A percentile compares a stretch with the other conserved stretches of the same genome.
Evolutionary conservation across 2,113 vertebrate species (phyloP).

Genomic region (Shinisaurus crocodilurus): DNA sequence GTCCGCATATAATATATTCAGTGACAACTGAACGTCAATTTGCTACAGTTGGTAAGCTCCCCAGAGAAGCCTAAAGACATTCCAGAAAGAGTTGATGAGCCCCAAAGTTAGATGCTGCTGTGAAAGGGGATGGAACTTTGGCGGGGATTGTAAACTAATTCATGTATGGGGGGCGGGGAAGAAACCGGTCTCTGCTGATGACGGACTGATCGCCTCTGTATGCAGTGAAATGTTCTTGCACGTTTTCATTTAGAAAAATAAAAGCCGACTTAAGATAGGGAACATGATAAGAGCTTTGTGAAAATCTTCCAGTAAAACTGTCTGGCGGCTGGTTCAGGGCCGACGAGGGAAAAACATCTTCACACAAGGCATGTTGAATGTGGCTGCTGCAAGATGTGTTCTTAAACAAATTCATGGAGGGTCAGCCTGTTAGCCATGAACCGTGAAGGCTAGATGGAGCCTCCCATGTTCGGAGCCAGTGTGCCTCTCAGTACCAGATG

Average conservation of each 20-base stretch:
- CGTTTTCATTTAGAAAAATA: background rate
- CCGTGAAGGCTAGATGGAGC: background rate
- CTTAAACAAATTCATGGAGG: background rate
- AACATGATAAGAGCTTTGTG: background rate
- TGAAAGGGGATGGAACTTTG: background rate
- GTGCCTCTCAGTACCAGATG: background rate
- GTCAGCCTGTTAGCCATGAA: no score
- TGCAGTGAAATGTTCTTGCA: background rate
- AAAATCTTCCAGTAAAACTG: background rate
- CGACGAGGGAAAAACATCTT: background rate
- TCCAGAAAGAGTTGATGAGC: background rate
- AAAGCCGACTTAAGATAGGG: no score
- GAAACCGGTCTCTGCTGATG: background rate
- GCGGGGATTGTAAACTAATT: constrained; percentile 11
- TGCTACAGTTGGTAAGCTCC: background rate
- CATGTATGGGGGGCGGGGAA: background rate
- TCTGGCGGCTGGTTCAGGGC: background rate
- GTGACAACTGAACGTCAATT: background rate
- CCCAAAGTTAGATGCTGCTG: background rate
- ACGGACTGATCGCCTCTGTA: background rate
- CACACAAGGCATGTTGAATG: background rate
- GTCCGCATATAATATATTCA: background rate
- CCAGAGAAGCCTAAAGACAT: background rate
- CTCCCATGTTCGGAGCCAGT: background rate
- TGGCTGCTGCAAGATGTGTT: background rate